phyloP scores from a whole-genome alignment of 2,888 invertebrate genomes.

The Dilophus febrilis region DNA sequence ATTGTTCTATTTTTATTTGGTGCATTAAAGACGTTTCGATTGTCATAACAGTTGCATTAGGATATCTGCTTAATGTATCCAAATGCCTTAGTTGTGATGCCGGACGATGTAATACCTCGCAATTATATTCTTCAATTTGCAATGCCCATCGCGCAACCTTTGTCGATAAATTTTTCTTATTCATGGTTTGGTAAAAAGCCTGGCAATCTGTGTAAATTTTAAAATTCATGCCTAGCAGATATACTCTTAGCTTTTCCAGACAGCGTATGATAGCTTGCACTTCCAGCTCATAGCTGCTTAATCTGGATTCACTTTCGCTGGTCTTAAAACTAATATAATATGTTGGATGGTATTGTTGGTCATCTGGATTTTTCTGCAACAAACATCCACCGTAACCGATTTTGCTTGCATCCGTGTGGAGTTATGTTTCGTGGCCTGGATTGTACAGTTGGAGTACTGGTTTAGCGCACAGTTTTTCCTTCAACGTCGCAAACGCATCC shows the following conservation, averaged over 20 bases:
- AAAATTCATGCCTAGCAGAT: slow-evolving; percentile 14
- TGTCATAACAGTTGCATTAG: slow-evolving; percentile 4
- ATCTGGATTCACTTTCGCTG: neutral
- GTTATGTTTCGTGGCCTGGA: neutral
- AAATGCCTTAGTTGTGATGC: slow-evolving; percentile 10
- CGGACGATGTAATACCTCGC: slow-evolving; percentile 7
- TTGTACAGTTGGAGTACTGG: neutral
- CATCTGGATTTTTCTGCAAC: neutral
- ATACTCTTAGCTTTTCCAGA: slow-evolving; percentile 15
- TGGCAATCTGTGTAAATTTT: slow-evolving; percentile 16
- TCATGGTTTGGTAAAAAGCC: slow-evolving; percentile 19
- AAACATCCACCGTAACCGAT: neutral
- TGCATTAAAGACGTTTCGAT: neutral
- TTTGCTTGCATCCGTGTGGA: neutral
- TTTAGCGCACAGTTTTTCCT: neutral
- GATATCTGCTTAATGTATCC: slow-evolving; percentile 11
- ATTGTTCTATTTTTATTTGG: slow-evolving; percentile 9
- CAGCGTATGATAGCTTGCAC: slow-evolving; percentile 9
- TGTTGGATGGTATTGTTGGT: neutral
- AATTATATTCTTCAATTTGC: slow-evolving; percentile 11
- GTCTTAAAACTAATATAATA: neutral
- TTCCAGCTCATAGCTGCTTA: neutral
- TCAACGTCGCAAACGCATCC: neutral
- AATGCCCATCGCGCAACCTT: slow-evolving; percentile 15
- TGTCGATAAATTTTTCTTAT: slow-evolving; percentile 16